phyloP scores from a whole-genome alignment of 2,888 invertebrate genomes.

The Pemphredon lugubris region DNA sequence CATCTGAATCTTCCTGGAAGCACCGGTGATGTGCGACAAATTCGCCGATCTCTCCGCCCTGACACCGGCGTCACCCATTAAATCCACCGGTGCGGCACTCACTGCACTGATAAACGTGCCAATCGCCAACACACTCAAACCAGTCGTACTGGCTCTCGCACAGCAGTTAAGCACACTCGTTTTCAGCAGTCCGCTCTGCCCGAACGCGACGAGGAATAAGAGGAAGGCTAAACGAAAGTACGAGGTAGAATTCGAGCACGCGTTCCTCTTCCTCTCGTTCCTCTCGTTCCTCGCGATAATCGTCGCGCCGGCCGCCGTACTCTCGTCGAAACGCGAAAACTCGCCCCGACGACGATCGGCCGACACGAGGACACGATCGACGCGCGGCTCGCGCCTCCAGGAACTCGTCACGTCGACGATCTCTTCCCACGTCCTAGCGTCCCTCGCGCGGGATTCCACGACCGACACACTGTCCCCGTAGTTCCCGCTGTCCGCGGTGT shows the following conservation, averaged over 20 bases:
- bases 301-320: too few relatives aligned
- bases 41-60: conserved; percentile 90
- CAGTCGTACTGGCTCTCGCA: conserved; percentile 50
- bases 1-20: conserved; percentile 90
- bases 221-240: conserved; percentile 70
- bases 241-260: conserved; percentile 55
- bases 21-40: conserved; percentile 90
- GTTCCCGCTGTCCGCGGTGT: conserved; percentile 21
- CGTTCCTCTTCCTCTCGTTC: conserved; percentile 47
- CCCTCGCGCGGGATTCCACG: too few relatives aligned
- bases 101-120: conserved; percentile 71
- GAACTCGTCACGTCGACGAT: conserved; percentile 33
- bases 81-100: conserved; percentile 69
- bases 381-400: conserved; percentile 29
- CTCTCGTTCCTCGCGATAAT: too few relatives aligned
- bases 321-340: conserved; percentile 22
- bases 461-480: conserved; percentile 29
- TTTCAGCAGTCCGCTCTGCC: conserved; percentile 65
- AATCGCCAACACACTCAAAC: conserved; percentile 69
- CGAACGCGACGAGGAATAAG: conserved; percentile 71
- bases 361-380: conserved; percentile 26
- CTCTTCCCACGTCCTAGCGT: conserved; percentile 39
- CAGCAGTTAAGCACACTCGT: conserved; percentile 58
- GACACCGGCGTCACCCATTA: conserved; percentile 66
- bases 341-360: conserved; percentile 12